phyloP scores from a whole-genome alignment of 2,888 invertebrate species.

The Euclidia mi region DNA sequence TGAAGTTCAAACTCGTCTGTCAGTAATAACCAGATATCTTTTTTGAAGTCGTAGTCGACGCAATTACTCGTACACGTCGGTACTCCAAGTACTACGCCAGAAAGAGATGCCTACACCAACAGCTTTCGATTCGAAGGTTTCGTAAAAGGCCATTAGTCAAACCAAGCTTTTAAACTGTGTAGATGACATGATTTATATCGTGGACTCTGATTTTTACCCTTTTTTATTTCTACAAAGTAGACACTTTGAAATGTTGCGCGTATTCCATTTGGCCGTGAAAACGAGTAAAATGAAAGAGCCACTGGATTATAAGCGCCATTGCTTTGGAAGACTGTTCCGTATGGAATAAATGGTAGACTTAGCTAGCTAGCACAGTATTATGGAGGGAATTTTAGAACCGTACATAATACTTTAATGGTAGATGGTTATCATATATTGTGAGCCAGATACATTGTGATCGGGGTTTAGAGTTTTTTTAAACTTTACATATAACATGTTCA shows the following conservation, averaged over 20 bases:
- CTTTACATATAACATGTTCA: too few relatives aligned
- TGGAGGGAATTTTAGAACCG: conserved; percentile 3
- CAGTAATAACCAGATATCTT: neutral
- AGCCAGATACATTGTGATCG: too few relatives aligned
- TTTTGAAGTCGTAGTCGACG: conserved; percentile 23
- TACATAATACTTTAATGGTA: neutral
- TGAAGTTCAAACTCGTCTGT: conserved; percentile 13
- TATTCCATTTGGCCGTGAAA: conserved; percentile 72
- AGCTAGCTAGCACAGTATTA: conserved; percentile 1
- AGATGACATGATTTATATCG: conserved; percentile 77
- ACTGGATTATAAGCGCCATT: conserved; percentile 62
- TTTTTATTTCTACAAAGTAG: conserved; percentile 62
- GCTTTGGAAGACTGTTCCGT: conserved; percentile 37
- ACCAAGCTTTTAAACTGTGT: conserved; percentile 76
- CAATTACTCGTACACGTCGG: conserved; percentile 25
- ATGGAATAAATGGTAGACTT: conserved; percentile 36
- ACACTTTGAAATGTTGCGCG: conserved; percentile 74
- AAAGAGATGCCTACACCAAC: conserved; percentile 62
- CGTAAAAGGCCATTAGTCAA: conserved; percentile 75
- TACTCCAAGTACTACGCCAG: conserved; percentile 36
- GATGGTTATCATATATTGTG: too few relatives aligned
- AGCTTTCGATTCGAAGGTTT: conserved; percentile 56
- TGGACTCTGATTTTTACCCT: conserved; percentile 70
- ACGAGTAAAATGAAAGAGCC: conserved; percentile 70
- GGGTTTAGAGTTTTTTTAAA: too few relatives aligned